A percentile compares a stretch with the other conserved stretches of the same genome.
Conservation (phyloP, 35 echinoderm and acorn worm species). For the Heliocidaris tuberculata region DNA sequence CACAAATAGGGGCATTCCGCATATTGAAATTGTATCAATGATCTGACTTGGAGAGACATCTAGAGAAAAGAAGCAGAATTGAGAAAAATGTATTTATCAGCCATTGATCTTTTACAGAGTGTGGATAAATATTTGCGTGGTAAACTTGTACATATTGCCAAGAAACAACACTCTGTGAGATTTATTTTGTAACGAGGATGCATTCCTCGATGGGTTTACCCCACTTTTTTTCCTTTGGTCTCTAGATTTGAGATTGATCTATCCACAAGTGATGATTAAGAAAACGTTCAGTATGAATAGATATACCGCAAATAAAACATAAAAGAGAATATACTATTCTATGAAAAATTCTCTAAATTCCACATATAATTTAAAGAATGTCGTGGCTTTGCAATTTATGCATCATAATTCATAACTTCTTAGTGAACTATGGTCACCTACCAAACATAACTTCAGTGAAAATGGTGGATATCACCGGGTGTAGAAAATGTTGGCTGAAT, state of each 20-base stretch:
- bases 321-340: not conserved
- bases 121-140: constrained; percentile 34
- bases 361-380: not conserved
- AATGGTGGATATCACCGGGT: not conserved
- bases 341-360: not conserved
- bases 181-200: not conserved
- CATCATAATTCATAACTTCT: not conserved
- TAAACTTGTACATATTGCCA: not conserved
- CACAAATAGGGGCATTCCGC: constrained; percentile 10
- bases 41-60: not conserved
- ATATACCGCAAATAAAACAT: not conserved
- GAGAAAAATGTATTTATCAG: not conserved
- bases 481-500: not conserved
- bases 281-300: not conserved
- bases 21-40: constrained; percentile 41
- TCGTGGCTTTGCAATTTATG: not conserved
- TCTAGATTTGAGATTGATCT: not conserved
- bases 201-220: not conserved
- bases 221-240: not conserved
- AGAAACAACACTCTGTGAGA: not conserved
- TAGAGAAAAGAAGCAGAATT: not conserved
- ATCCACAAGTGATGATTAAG: not conserved
- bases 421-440: not conserved
- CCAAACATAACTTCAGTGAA: not conserved
- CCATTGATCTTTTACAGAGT: not conserved